Base-by-base conservation (phyloP, 2,888 invertebrate genomes). In the Uropetala carovei region DNA sequence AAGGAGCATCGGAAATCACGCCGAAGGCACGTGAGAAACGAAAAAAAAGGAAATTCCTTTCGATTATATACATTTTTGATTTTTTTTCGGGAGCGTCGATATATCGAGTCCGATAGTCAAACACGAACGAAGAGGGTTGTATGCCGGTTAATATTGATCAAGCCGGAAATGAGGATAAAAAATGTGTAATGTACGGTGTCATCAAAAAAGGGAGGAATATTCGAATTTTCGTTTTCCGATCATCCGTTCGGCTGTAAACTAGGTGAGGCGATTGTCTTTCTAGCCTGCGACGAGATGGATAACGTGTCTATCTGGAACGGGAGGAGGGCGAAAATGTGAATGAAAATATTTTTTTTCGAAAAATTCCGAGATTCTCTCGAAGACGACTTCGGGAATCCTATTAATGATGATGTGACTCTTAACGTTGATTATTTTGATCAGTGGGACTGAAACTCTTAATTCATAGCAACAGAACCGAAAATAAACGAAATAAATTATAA, bases 1-100 rank as follows among this genome's bases (percentile, higher is more conserved):
- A 89, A 89, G 64, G 64, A 18, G 64, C 64, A 89, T 89, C 64
- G 89, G 68, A 89, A n/a, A 89, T 89, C 89, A 64, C 89, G 64
- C 64, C 64, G 60, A 27, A 43, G 89, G n/a, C 64, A 43, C 43
- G 43, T 43, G 43, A 43, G n/a, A n/a, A 27, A 89, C 89, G 60
- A 68, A 89, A 60, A 89, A 89, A 89, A 64, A 64, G 64, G 64
- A 64, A 60, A 68, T 64, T 43, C 89, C 58, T 83, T 83, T 83
- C n/a, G 27, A 18, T 56, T 13, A 57, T 30, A 18, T n/a, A n/a
- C n/a, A n/a, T 16, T 22, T 30, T 14, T 18, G 43, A 64, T 60
- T 43, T 64, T 89, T 60, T 64, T 30, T 64, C 30, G 8, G 59
- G 43, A 57, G 27, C 60, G 64, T 89, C 89, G 64, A 89, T 64